phyloP scores from a whole-genome alignment of 1,140 invertebrate species.

The Mesaphorura yosii region DNA sequence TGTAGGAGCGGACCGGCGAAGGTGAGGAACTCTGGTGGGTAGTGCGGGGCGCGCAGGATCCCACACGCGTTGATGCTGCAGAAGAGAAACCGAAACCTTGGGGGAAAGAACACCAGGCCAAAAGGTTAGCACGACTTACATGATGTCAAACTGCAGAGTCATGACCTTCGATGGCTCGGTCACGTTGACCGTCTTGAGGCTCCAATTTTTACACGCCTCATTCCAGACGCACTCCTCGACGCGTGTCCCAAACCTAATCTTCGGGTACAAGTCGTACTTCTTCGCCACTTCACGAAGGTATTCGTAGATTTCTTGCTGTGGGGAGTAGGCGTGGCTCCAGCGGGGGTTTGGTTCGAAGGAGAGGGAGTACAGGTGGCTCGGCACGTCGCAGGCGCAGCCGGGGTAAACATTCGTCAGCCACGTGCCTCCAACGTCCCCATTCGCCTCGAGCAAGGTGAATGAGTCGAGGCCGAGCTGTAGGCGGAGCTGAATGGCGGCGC shows the following conservation, averaged over 20 bases:
- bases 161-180: neutral
- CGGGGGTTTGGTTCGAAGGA: constrained; percentile 13
- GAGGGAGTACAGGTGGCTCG: constrained; percentile 8
- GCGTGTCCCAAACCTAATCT: constrained; percentile 5
- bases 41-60: no score
- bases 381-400: constrained; percentile 15
- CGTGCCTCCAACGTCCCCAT: constrained; percentile 14
- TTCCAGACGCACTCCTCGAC: constrained; percentile 9
- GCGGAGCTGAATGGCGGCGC: constrained; percentile 11
- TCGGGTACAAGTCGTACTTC: constrained; percentile 10
- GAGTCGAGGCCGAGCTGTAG: constrained; percentile 2
- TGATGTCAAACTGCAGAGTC: neutral
- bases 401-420: constrained; percentile 19
- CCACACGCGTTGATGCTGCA: no score
- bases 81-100: no score
- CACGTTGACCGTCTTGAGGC: neutral
- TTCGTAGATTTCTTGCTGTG: constrained; percentile 7
- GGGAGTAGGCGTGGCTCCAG: neutral
- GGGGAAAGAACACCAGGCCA: no score
- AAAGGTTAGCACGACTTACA: neutral
- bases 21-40: constrained; percentile 2
- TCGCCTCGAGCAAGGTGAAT: constrained; percentile 12
- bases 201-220: constrained; percentile 9
- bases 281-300: constrained; percentile 11
- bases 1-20: constrained; percentile 9